These are phyloP conservation scores for Elmis aenea DNA, from an alignment of 2,888 invertebrate species.

Conservation along the genomic window DNA sequence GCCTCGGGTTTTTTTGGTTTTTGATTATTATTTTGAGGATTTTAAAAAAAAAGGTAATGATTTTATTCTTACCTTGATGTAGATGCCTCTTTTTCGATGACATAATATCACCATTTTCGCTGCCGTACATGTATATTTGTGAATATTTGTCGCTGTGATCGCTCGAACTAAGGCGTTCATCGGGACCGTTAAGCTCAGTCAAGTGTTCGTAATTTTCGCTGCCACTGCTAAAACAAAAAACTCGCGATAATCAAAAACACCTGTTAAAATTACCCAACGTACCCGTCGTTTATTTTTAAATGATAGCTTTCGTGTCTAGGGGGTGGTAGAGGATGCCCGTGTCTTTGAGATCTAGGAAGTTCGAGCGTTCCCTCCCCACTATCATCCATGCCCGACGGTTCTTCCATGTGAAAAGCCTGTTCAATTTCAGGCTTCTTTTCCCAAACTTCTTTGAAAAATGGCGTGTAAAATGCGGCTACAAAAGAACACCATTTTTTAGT, in stretches of 20 bases:
- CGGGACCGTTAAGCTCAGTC: constrained; percentile 55
- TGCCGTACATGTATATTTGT: constrained; percentile 60
- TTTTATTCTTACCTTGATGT: constrained; percentile 30
- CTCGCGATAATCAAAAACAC: not conserved
- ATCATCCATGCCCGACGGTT: constrained; percentile 55
- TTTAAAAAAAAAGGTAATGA: constrained; percentile 1
- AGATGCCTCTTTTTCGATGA: constrained; percentile 31
- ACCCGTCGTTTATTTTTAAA: constrained; percentile 58
- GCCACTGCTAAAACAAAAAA: constrained; percentile 48
- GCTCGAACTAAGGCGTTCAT: constrained; percentile 56
- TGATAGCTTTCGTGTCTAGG: constrained; percentile 76
- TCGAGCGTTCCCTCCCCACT: constrained; percentile 68
- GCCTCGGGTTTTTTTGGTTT: too few species aligned
- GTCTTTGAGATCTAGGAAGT: constrained; percentile 61
- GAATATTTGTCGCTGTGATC: constrained; percentile 65
- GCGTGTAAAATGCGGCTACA: constrained; percentile 86
- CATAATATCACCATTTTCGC: constrained; percentile 49
- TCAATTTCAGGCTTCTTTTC: constrained; percentile 94
- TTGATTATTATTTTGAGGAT: too few species aligned
- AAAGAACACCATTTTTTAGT: too few species aligned
- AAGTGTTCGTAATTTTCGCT: constrained; percentile 65
- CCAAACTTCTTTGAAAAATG: constrained; percentile 95
- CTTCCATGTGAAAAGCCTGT: constrained; percentile 85
- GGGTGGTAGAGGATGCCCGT: constrained; percentile 57
- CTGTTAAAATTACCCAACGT: constrained; percentile 24